Conservation (phyloP, 1,140 invertebrate genomes). For the Zaprionus gabonicus region DNA sequence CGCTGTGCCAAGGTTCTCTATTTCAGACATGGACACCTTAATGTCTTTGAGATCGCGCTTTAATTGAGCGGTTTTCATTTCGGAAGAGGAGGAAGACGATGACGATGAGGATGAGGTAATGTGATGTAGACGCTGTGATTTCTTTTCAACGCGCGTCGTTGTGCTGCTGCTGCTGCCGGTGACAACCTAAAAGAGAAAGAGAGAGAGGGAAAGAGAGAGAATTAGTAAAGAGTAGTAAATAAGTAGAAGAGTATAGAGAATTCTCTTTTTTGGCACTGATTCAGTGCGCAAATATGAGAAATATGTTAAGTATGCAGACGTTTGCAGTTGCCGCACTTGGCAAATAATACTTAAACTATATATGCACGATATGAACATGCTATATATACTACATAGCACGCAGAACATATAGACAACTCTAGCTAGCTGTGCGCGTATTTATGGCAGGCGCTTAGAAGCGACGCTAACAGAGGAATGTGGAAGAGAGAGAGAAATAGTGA, state of each 20-base stretch:
- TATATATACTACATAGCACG: constrained; percentile 21
- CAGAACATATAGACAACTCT: constrained; percentile 5
- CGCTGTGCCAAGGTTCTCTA: constrained; percentile 84
- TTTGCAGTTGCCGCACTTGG: constrained; percentile 16
- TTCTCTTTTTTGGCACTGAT: constrained; percentile 25
- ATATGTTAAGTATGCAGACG: constrained; percentile 31
- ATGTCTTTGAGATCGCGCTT: constrained; percentile 91
- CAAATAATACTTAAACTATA: constrained; percentile 11
- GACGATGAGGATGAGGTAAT: constrained; percentile 84
- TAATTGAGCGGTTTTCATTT: constrained; percentile 89
- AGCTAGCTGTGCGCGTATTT: constrained; percentile 60
- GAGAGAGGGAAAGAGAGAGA: background rate
- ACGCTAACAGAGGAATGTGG: background rate
- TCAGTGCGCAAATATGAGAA: constrained; percentile 48
- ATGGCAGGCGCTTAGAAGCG: constrained; percentile 58
- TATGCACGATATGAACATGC: constrained; percentile 31
- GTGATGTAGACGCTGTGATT: constrained; percentile 85
- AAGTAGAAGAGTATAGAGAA: too few relatives aligned
- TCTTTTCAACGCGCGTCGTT: constrained; percentile 86
- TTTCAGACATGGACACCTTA: constrained; percentile 91
- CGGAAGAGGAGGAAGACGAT: constrained; percentile 86
- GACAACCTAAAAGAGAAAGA: constrained; percentile 69
- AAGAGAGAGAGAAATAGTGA: too few relatives aligned
- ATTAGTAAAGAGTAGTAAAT: too few relatives aligned
- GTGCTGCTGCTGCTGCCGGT: constrained; percentile 84